Percentiles rank a stretch among this genome's conserved stretches.
Conservation (phyloP, 2,888 invertebrate genomes). For the Fabriciana adippe region DNA sequence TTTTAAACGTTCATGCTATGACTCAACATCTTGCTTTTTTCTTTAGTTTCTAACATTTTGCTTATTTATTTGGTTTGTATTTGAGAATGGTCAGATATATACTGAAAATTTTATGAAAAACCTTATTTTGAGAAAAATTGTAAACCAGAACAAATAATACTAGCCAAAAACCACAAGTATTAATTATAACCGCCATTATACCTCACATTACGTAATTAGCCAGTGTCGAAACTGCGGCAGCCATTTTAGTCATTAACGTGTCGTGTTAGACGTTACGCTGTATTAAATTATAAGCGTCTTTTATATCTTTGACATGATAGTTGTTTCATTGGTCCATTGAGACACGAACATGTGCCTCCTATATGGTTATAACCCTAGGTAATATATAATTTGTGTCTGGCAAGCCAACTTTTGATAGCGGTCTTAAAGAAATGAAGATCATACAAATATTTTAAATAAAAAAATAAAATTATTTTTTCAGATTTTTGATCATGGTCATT, state of each 20-base stretch:
- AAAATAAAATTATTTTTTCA: too few species aligned
- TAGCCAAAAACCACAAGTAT: slow-evolving; percentile 27
- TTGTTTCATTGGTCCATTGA: slow-evolving; percentile 33
- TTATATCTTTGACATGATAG: slow-evolving; percentile 37
- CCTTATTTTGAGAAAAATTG: background rate
- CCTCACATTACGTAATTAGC: slow-evolving; percentile 40
- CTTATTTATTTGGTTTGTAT: background rate
- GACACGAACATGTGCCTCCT: slow-evolving; percentile 22
- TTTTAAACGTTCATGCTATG: slow-evolving; percentile 35
- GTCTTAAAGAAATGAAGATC: background rate
- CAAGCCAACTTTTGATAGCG: background rate
- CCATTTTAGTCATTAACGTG: slow-evolving; percentile 40
- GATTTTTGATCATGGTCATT: too few species aligned
- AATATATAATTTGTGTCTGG: slow-evolving; percentile 16
- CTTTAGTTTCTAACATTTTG: slow-evolving; percentile 16
- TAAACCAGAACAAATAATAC: background rate
- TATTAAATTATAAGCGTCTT: slow-evolving; percentile 38
- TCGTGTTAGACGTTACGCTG: slow-evolving; percentile 36
- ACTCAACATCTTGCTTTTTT: slow-evolving; percentile 11
- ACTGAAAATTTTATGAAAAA: background rate
- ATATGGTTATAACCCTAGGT: slow-evolving; percentile 9
- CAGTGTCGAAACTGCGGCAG: slow-evolving; percentile 39
- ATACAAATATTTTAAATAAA: background rate
- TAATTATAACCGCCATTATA: slow-evolving; percentile 40
- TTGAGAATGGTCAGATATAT: background rate